Base-by-base conservation (phyloP, 2,113 vertebrate genomes). In the Alethe diademata region DNA sequence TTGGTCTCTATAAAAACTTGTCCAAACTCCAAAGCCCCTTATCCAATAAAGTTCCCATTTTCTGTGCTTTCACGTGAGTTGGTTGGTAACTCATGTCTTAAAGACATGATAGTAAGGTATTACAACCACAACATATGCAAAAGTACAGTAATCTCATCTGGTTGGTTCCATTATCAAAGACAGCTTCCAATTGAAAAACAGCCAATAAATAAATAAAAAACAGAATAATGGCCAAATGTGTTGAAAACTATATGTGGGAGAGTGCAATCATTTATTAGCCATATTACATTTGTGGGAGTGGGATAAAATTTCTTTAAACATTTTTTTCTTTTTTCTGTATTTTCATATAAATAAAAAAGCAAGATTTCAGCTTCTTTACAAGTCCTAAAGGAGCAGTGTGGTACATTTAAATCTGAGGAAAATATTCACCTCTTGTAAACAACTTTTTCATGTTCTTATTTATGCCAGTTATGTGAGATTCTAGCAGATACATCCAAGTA, bases 271-370 rank as follows among this genome's bases (percentile, higher is more conserved):
- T 38, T 90, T 57, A 61, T 48, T 35, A 56, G 10, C 13, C 17
- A n/a, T 40, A 47, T 58, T 36, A 38, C 12, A 19, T 11, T 22
- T 13, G 23, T 29, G 12, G 13, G 4, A 84, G 12, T 35, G 3
- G 8, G 6, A 11, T 14, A 0, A 0, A 29, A 8, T 19, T 85
- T 12, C 28, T 72, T 69, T 38, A 54, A 33, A n/a, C 1, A 7
- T 72, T 35, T 56, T 86, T 60, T 60, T 9, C 1, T 18, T 74
- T 72, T 62, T 70, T 6, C 5, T 56, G 9, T 11, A 17, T 71
- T 83, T 76, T 56, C 20, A 25, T 72, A 23, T 25, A 26, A 75
- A 60, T n/a, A 45, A 76, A 65, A 42, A 33, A 56, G 6, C 5
- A 70, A 75, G 3, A 3, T 60, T 42, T 86, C 22, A 19, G 57